Conservation (phyloP, 2,113 vertebrate species). For the Phrynocephalus versicolor region DNA sequence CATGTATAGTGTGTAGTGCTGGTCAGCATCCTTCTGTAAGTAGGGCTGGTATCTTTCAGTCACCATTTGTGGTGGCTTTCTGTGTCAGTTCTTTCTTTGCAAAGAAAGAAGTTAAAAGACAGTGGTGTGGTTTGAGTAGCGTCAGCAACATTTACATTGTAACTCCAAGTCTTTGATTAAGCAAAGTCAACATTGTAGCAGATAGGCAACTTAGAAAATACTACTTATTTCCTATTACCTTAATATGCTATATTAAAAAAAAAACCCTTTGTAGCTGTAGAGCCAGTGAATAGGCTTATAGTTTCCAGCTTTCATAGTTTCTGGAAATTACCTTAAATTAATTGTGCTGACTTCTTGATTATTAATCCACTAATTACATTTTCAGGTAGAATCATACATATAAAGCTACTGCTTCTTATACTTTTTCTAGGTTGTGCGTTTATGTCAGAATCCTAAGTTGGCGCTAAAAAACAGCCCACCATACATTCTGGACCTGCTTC, state of each 20-base stretch:
- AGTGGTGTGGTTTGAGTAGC: too few relatives aligned
- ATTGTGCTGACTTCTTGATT: not conserved
- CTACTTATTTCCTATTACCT: not conserved
- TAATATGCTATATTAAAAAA: too few relatives aligned
- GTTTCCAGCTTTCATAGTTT: not conserved
- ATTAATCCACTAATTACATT: not conserved
- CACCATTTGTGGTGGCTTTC: too few relatives aligned
- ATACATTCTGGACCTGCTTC: conserved; percentile 96
- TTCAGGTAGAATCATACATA: not conserved
- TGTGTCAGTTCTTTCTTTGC: too few relatives aligned
- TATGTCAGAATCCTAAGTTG: conserved; percentile 97
- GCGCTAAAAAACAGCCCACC: conserved; percentile 98
- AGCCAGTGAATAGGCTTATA: not conserved
- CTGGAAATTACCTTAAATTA: not conserved
- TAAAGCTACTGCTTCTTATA: conserved; percentile 34
- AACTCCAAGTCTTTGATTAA: not conserved
- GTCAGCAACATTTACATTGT: not conserved
- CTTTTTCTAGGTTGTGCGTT: conserved; percentile 87
- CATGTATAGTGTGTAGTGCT: too few relatives aligned
- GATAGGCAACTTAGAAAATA: not conserved
- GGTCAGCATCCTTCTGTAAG: too few relatives aligned
- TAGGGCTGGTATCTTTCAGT: too few relatives aligned
- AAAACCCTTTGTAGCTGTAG: not conserved
- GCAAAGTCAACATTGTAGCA: fast-evolving
- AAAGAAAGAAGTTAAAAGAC: too few relatives aligned